Percentiles rank a stretch among this genome's conserved stretches.
phyloP scores from a whole-genome alignment of 2,113 vertebrate genomes.

The Pholis gunnellus region DNA sequence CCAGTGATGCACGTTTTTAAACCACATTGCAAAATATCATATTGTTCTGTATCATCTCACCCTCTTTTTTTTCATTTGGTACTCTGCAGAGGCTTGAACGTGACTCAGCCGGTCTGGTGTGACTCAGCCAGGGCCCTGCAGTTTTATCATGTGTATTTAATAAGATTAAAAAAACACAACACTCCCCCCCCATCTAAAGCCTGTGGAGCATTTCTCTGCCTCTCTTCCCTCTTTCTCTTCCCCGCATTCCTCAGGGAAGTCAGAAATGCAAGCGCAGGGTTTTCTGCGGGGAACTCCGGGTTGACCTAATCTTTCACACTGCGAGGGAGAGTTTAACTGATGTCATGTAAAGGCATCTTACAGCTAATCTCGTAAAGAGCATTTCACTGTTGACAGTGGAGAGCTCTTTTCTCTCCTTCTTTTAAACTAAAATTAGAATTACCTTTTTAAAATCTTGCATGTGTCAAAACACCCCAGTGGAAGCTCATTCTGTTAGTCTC shows the following conservation, averaged over 20 bases:
- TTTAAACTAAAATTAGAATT: not conserved
- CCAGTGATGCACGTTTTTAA: conserved; percentile 2
- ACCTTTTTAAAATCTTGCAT: not conserved
- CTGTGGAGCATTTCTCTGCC: conserved; percentile 29
- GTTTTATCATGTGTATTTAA: conserved; percentile 37
- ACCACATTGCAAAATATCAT: not conserved
- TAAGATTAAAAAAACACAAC: not conserved
- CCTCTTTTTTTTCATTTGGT: not conserved
- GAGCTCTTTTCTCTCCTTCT: not conserved
- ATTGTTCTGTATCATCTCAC: conserved; percentile 6
- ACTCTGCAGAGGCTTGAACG: not conserved
- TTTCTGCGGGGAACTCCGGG: conserved; percentile 55
- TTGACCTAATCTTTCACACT: conserved; percentile 54
- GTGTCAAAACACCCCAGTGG: conserved; percentile 11
- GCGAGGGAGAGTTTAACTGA: conserved; percentile 43
- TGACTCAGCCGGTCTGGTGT: conserved; percentile 38
- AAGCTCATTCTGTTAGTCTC: not conserved
- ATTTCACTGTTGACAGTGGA: conserved; percentile 3
- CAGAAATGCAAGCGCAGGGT: conserved; percentile 44
- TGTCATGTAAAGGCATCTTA: conserved; percentile 51
- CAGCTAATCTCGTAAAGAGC: conserved; percentile 4
- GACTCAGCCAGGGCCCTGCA: not conserved
- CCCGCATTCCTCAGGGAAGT: conserved; percentile 46
- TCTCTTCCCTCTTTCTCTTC: not conserved
- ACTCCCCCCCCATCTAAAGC: not conserved